Evolutionary conservation across 2,888 invertebrate genomes (phyloP).

Genomic region (Anoplius nigerrimus): DNA sequence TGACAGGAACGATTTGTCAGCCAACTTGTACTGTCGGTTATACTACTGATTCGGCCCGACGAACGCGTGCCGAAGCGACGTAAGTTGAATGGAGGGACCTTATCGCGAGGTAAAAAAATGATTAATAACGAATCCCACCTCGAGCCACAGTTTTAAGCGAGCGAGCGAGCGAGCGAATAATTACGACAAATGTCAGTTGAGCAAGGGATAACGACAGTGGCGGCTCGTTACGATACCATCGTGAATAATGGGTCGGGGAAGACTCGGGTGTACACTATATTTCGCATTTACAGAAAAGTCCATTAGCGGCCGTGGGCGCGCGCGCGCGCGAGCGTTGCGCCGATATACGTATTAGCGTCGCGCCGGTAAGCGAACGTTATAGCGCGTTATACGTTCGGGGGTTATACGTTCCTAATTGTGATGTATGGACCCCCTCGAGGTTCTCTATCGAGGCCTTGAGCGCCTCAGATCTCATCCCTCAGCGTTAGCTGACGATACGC

Average conservation of each 20-base stretch:
- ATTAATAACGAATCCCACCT: not conserved
- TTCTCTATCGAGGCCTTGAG: conserved; percentile 26
- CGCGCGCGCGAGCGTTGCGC: not conserved
- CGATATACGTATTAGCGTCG: not conserved
- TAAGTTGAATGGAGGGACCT: not conserved
- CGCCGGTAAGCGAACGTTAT: too few species aligned
- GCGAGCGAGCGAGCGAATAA: conserved; percentile 21
- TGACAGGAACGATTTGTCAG: too few species aligned
- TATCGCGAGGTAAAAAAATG: not conserved
- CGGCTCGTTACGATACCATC: conserved; percentile 25
- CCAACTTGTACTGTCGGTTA: too few species aligned
- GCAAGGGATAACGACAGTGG: not conserved
- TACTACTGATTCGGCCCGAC: too few species aligned
- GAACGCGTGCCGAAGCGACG: too few species aligned
- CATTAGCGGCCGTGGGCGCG: conserved; percentile 18
- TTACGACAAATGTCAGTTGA: conserved; percentile 34
- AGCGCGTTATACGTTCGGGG: not conserved
- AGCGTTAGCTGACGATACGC: conserved; percentile 19
- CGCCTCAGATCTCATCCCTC: conserved; percentile 18
- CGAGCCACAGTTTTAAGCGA: not conserved
- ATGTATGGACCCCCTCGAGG: conserved; percentile 28
- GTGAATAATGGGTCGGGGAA: conserved; percentile 36
- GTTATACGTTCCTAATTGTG: conserved; percentile 28
- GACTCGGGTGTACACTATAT: conserved; percentile 25
- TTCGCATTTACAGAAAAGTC: conserved; percentile 32